These are phyloP conservation scores for Oegoconia quadripuncta DNA, from an alignment of 2,888 invertebrate genomes.

Conservation along the genomic window DNA sequence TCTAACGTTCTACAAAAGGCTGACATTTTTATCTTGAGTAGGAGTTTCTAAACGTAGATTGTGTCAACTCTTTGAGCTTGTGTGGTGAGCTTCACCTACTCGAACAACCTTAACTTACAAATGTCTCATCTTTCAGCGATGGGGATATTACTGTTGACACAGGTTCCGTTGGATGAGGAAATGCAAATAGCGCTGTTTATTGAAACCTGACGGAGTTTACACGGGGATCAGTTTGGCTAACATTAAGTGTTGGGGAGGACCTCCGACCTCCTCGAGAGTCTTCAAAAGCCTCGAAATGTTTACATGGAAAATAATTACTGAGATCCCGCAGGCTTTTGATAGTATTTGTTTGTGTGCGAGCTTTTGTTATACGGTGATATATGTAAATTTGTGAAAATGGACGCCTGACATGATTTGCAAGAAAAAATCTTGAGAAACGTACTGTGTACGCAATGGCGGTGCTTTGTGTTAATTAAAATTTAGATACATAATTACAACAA, in stretches of 20 bases:
- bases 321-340: background rate
- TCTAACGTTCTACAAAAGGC: too few species aligned
- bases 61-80: background rate
- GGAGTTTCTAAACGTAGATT: background rate
- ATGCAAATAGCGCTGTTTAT: constrained; percentile 53
- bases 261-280: constrained; percentile 19
- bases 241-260: constrained; percentile 16
- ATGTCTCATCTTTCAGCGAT: constrained; percentile 32
- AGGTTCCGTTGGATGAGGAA: constrained; percentile 43
- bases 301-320: constrained; percentile 4
- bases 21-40: too few species aligned
- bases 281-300: background rate
- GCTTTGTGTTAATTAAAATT: too few species aligned
- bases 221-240: constrained; percentile 37
- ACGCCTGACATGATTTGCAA: too few species aligned
- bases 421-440: too few species aligned
- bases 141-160: constrained; percentile 57
- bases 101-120: constrained; percentile 24
- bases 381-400: too few species aligned
- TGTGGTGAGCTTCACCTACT: constrained; percentile 13
- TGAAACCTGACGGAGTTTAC: constrained; percentile 42
- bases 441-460: too few species aligned
- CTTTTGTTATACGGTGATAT: too few species aligned
- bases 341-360: background rate
- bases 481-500: too few species aligned